Percentiles rank a stretch among this genome's conserved stretches.
phyloP scores from a whole-genome alignment of 2,113 vertebrate species.

The Chlorodrepanis virens region DNA sequence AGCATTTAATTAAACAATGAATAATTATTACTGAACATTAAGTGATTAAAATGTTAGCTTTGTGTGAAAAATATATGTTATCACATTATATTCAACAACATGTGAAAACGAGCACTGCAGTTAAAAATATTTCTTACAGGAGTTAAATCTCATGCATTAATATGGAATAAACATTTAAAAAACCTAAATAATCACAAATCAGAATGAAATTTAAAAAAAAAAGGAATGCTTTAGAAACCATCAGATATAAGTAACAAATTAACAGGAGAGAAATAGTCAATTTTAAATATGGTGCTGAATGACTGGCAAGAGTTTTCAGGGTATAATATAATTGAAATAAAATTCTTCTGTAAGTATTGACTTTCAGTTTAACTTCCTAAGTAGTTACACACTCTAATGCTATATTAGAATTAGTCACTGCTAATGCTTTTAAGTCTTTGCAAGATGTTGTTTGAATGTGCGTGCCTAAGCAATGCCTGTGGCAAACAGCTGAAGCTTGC shows the following conservation, averaged over 20 bases:
- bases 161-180: background rate
- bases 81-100: background rate
- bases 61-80: background rate
- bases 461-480: rapidly evolving
- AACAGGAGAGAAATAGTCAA: background rate
- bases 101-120: background rate
- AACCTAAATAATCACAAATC: background rate
- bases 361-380: background rate
- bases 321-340: background rate
- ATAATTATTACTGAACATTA: background rate
- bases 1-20: background rate
- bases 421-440: background rate
- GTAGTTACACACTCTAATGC: background rate
- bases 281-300: background rate
- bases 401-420: background rate
- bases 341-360: background rate
- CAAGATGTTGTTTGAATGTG: background rate
- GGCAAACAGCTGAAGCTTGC: background rate
- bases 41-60: background rate
- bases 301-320: background rate
- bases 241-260: background rate
- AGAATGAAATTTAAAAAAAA: background rate
- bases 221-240: background rate
- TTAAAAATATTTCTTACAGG: background rate
- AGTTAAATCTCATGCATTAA: background rate